phyloP scores from a whole-genome alignment of 2,888 invertebrate genomes.

The Hypselothyrea guttata region DNA sequence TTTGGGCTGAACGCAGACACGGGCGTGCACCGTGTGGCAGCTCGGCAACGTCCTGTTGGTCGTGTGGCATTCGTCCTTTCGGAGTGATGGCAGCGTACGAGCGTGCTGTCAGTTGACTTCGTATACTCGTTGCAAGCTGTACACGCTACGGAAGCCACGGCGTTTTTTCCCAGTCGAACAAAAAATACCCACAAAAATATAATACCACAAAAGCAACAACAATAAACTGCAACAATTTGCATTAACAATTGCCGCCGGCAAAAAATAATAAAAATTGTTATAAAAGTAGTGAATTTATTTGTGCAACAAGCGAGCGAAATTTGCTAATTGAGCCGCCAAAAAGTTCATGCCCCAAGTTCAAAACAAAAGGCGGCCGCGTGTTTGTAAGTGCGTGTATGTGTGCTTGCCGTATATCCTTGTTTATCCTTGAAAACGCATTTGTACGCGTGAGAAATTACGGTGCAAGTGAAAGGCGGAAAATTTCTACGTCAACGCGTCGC shows the following conservation, averaged over 20 bases:
- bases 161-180: constrained; percentile 3
- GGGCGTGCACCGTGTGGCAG: constrained; percentile 30
- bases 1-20: constrained; percentile 10
- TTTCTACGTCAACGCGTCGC: constrained; percentile 25
- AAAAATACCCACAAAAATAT: constrained; percentile 3
- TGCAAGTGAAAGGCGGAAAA: constrained; percentile 39
- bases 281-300: constrained; percentile 10
- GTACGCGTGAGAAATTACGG: constrained; percentile 38
- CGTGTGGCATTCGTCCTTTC: constrained; percentile 19
- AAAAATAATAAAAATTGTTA: constrained; percentile 23
- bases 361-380: constrained; percentile 25
- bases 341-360: constrained; percentile 48
- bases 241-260: constrained; percentile 44
- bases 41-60: constrained; percentile 1
- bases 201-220: constrained; percentile 8
- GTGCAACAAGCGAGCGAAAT: constrained; percentile 9
- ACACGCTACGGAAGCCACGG: constrained; percentile 58
- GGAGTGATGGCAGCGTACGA: constrained; percentile 5
- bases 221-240: constrained; percentile 23
- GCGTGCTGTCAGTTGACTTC: constrained; percentile 70
- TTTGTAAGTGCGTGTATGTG: constrained; percentile 12
- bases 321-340: constrained; percentile 36
- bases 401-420: constrained; percentile 32
- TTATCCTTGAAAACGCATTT: constrained; percentile 51
- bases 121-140: constrained; percentile 79